Base-by-base conservation (phyloP, 2,888 invertebrate genomes). In the Parthenolecanium corni region DNA sequence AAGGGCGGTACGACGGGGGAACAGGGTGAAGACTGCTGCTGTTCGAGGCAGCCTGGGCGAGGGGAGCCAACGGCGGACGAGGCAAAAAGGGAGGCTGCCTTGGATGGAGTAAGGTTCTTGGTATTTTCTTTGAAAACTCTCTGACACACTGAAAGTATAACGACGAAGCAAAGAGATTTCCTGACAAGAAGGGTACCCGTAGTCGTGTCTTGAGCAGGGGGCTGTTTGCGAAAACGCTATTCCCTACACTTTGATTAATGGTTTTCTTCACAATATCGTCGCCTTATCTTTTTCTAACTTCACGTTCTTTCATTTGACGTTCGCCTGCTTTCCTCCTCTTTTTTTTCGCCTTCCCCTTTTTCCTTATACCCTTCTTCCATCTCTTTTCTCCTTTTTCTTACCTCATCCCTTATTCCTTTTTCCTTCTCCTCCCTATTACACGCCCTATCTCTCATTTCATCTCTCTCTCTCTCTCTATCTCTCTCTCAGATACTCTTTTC, bases 301-400 rank as follows among this genome's bases (percentile, higher is more conserved):
- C 52, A 51, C 64, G 58, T 25, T 63, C 47, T 38, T 21, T 74
- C 74, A 72, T 71, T 65, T 66, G 65, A 66, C 67, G 62, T 51
- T 52, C 63, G 65, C 64, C 62, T 65, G 64, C 58, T 66, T 65
- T 62, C 56, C 36, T 65, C 52, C 51, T 23, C 36, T 49, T 46
- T 38, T 58, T 51, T 58, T 58, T 58, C 49, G 12, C 18, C 14
- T 9, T 36, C 20, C 23, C 3, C 21, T 49, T 9, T 18, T 36
- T 25, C 49, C 40, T 14, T 58, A 46, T 58, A 49, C 58, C 47
- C 25, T 47, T 21, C 20, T 20, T 36, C 49, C 25, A 20, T 21
- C 46, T 18, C 24, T 25, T 21, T 42, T 31, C 31, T 31, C 9
- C 31, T 31, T 31, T 9, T 31, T 44, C 16, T 38, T 38, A 38